Evolutionary conservation across 2,113 vertebrate species (phyloP), one percentile per base, ranked within the genome.

Genomic region (Lepus americanus): DNA sequence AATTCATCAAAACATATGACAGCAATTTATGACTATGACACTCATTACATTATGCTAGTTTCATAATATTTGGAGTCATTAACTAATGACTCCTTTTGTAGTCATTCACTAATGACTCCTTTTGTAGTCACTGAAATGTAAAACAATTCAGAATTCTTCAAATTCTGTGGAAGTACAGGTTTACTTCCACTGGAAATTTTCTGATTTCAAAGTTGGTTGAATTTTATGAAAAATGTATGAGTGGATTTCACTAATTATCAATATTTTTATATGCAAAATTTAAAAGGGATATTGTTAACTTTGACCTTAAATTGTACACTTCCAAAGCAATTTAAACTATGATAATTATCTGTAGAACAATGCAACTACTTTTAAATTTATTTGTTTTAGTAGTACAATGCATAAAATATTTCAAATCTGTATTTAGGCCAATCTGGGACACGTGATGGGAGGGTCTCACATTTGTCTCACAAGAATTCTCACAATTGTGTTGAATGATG

Each of bases 321-420:
- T 66, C n/a, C 44, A 89, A 93, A 79, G 29, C 25, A 69, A 92
- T 25, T 74, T 82, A 89, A 78, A 93, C 22, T 49, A 9, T 33
- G n/a, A 66, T 39, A 80, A 25, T 33, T 23, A 74, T 36, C 29
- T 39, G 86, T 51, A 66, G 33, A 66, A 78, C 51, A 76, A 94
- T 7, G 20, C 49, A 78, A 79, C 1, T 74, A 23, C 44, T 1
- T 86, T 78, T 79, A 12, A 82, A 77, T 74, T 33, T 61, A 23
- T 64, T 90, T 59, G 61, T 80, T 89, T 82, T 61, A 77, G 44
- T 66, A 94, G 67, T 33, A 90, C 3, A 51, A 22, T 25, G 12
- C 17, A 87, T 70, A 29, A 87, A 85, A 33, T 64, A 84, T 80
- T 81, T 83, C 23, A 66, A 80, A 22, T 61, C 31, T 69, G 1